A percentile compares a stretch with the other conserved stretches of the same genome.
Evolutionary conservation across 2,797 vertebrate species (phyloP).

Genomic region (Odontamblyopus rebecca): DNA sequence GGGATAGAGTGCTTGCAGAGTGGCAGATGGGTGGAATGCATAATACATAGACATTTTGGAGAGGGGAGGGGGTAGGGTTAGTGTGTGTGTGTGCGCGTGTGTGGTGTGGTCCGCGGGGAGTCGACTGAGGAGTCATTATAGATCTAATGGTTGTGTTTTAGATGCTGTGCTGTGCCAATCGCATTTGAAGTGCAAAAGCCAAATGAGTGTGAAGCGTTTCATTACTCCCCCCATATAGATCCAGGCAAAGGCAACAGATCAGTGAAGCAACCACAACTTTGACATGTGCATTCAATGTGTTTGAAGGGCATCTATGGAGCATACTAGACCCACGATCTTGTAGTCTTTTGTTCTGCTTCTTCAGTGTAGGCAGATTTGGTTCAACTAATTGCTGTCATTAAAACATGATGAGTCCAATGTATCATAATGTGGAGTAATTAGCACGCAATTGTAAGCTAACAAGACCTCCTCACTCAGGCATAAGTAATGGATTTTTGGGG

Average conservation of each 20-base stretch:
- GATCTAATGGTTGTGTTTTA: slow-evolving; percentile 86
- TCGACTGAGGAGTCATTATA: slow-evolving; percentile 85
- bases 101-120: slow-evolving; percentile 56
- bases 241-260: slow-evolving; percentile 56
- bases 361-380: slow-evolving; percentile 49
- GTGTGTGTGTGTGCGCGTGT: slow-evolving; percentile 35
- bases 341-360: slow-evolving; percentile 55
- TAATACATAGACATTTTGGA: slow-evolving; percentile 84
- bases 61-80: slow-evolving; percentile 40
- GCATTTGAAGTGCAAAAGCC: slow-evolving; percentile 79
- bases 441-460: slow-evolving; percentile 66
- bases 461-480: slow-evolving; percentile 68
- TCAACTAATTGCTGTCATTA: slow-evolving; percentile 71
- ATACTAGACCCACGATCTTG: slow-evolving; percentile 14
- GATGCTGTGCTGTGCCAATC: slow-evolving; percentile 73
- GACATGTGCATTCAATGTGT: slow-evolving; percentile 15
- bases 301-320: slow-evolving; percentile 41
- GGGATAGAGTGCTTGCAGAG: slow-evolving; percentile 77
- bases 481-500: slow-evolving; percentile 70
- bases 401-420: slow-evolving; percentile 63
- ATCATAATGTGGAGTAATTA: slow-evolving; percentile 73
- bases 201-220: slow-evolving; percentile 77
- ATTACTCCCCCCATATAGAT: slow-evolving; percentile 55
- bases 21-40: slow-evolving; percentile 93
- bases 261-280: slow-evolving; percentile 67